Conservation (phyloP, 1,140 invertebrate genomes). For the Dinoponera quadriceps region DNA sequence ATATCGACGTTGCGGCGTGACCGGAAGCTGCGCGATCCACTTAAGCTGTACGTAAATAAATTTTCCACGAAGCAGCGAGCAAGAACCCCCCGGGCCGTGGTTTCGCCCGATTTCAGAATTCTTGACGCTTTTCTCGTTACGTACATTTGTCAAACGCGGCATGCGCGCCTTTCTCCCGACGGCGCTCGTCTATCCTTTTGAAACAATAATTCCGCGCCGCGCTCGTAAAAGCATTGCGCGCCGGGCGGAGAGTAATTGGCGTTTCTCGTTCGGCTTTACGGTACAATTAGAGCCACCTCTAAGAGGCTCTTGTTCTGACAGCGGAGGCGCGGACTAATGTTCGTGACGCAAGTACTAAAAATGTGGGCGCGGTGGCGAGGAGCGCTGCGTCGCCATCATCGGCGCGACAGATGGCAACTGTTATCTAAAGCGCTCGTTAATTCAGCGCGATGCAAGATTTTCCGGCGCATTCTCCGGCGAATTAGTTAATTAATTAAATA, state of each 20-base stretch:
- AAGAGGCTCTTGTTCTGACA: slow-evolving; percentile 24
- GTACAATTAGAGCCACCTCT: slow-evolving; percentile 41
- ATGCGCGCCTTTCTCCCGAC: slow-evolving; percentile 9
- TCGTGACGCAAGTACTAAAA: slow-evolving; percentile 43
- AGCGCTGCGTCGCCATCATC: background rate
- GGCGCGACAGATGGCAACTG: background rate
- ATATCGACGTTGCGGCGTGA: background rate
- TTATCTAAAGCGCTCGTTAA: background rate
- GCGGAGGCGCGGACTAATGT: slow-evolving; percentile 27
- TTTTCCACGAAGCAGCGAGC: slow-evolving; percentile 4
- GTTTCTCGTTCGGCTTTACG: slow-evolving; percentile 41
- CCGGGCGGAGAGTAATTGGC: slow-evolving; percentile 36
- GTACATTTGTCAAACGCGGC: slow-evolving; percentile 6
- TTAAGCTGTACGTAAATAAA: background rate
- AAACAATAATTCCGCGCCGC: slow-evolving; percentile 23
- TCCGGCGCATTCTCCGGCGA: background rate
- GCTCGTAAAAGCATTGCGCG: slow-evolving; percentile 39
- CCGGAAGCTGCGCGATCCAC: background rate
- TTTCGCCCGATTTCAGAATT: slow-evolving; percentile 11
- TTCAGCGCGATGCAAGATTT: slow-evolving; percentile 7
- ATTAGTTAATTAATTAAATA: slow-evolving; percentile 41
- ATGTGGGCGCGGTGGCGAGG: slow-evolving; percentile 13
- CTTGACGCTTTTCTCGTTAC: slow-evolving; percentile 5
- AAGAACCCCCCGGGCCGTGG: background rate
- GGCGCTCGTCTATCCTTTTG: background rate